Percentiles rank a stretch among this genome's conserved stretches.
Evolutionary conservation across 2,888 invertebrate genomes (phyloP).

Genomic region (Harpalus rubripes): DNA sequence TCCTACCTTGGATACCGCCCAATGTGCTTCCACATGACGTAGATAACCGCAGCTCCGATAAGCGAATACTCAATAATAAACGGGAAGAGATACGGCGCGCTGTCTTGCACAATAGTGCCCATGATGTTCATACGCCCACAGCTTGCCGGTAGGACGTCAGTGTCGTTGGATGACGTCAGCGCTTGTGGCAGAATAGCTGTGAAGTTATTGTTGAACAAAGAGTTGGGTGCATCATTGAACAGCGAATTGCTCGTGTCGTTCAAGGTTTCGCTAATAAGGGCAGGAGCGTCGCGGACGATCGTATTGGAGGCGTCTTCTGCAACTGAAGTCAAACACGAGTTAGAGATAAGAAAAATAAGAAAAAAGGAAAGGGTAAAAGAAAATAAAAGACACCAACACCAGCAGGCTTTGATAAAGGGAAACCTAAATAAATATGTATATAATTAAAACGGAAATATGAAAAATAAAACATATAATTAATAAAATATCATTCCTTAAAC

Average conservation of each 20-base stretch:
- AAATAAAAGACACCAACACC: conserved; percentile 5
- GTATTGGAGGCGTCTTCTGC: conserved; percentile 47
- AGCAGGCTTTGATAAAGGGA: neutral
- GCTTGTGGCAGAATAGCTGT: conserved; percentile 73
- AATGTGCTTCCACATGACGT: conserved; percentile 98
- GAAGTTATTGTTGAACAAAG: conserved; percentile 56
- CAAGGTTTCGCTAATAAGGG: conserved; percentile 41
- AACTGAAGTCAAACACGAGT: conserved; percentile 23
- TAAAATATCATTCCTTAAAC: neutral
- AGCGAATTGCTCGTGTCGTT: conserved; percentile 46
- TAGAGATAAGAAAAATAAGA: conserved; percentile 14
- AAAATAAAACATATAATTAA: neutral
- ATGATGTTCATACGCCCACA: conserved; percentile 93
- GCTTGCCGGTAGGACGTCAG: conserved; percentile 79
- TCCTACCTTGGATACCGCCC: conserved; percentile 87
- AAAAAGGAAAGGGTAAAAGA: conserved; percentile 11
- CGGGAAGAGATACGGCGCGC: conserved; percentile 96
- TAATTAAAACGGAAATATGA: neutral
- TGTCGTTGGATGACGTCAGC: conserved; percentile 79
- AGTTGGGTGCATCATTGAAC: conserved; percentile 45
- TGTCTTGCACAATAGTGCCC: conserved; percentile 95
- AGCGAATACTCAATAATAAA: conserved; percentile 97
- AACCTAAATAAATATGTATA: conserved; percentile 14
- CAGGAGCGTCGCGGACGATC: conserved; percentile 34
- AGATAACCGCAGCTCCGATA: conserved; percentile 96